Evolutionary conservation across 2,797 vertebrate species (phyloP), one percentile per base, ranked within the genome.

Genomic region (Anguilla pacifica): DNA sequence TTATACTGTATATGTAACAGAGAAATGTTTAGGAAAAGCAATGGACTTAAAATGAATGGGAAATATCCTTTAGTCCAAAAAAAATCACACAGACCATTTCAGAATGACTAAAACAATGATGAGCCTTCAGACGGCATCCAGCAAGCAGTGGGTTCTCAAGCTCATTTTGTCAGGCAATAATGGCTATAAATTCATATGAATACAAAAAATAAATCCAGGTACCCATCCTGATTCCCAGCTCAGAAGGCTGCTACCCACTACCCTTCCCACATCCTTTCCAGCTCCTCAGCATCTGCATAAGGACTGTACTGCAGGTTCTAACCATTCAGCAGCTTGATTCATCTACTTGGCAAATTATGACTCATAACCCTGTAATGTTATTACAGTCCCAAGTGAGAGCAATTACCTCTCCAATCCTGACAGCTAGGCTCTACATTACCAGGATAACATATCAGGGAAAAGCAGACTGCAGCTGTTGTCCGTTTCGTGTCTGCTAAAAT

Each of bases 1-100:
- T 94, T 94, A 93, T 93, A 92, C 90, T 85, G 64, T 92, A 55
- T 43, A 11, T 70, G 64, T n/a, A 31, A 74, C 31, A 74, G 31
- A 74, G 31, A 74, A 35, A 39, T 70, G 64, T 28, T 28, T 25
- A 70, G 64, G 70, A 39, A 74, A 11, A 39, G 28, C 19, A 39
- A 74, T 1, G 70, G 70, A 74, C 3, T 17, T 31, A 74, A 31
- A 31, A 74, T 49, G 15, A 51, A 82, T 15, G 5, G 22, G 28
- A 31, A 84, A 28, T 59, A 10, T 35, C 25, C 53, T 13, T 67
- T 67, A n/a, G 64, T 70, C n/a, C 64, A 28, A 70, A n/a, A n/a
- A 28, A 84, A 31, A 11, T 57, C 17, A 13, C 83, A 39, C 53
- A 22, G 49, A 59, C 11, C 55, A 28, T 61, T 59, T 59, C n/a